These are phyloP conservation scores for Dinoponera quadriceps DNA, from an alignment of 1,140 invertebrate genomes.

Conservation along the genomic window DNA sequence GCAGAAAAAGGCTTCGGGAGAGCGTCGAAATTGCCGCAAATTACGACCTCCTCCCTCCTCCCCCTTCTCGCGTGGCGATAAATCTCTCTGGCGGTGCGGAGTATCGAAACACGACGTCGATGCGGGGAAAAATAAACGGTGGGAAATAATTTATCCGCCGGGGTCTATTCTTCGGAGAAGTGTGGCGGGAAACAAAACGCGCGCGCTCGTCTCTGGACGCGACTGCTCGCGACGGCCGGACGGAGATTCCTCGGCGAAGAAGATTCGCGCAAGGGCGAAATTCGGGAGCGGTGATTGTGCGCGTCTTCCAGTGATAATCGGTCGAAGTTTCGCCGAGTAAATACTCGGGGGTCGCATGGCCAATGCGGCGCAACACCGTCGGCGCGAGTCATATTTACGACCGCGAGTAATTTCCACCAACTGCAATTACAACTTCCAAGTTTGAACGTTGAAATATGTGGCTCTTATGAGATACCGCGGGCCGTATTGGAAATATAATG, in stretches of 20 bases:
- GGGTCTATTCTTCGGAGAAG: not conserved
- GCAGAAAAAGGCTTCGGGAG: no score
- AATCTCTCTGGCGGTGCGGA: no score
- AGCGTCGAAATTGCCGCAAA: not conserved
- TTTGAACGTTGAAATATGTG: slow-evolving; percentile 53
- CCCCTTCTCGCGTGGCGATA: no score
- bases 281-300: slow-evolving; percentile 19
- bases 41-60: not conserved
- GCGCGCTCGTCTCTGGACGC: not conserved
- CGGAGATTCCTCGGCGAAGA: not conserved
- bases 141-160: not conserved
- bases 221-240: not conserved
- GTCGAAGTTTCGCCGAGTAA: slow-evolving; percentile 28
- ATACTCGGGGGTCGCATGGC: slow-evolving; percentile 19
- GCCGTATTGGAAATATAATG: slow-evolving; percentile 58
- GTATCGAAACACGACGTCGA: no score
- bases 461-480: slow-evolving; percentile 34
- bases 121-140: not conserved
- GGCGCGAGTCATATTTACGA: slow-evolving; percentile 52
- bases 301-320: slow-evolving; percentile 26
- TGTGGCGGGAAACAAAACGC: not conserved
- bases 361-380: slow-evolving; percentile 26
- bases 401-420: slow-evolving; percentile 51
- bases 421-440: slow-evolving; percentile 57
- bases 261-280: slow-evolving; percentile 9